phyloP scores from a whole-genome alignment of 2,113 vertebrate genomes.

The Tonatia bakeri region DNA sequence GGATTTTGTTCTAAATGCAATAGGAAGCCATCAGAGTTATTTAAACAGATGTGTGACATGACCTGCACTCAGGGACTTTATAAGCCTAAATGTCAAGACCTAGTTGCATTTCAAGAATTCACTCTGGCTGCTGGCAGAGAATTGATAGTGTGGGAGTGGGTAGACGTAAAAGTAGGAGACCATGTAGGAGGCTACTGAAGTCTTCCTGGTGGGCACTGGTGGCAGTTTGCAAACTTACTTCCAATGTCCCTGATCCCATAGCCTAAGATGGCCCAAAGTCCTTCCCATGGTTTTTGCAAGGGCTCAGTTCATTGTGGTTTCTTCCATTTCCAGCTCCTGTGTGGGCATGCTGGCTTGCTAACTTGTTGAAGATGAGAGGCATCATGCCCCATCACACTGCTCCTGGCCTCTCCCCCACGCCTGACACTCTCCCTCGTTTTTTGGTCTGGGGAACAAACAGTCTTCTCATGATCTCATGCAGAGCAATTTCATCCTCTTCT shows the following conservation, averaged over 20 bases:
- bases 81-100: neutral
- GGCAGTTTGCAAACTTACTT: neutral
- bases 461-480: neutral
- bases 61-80: neutral
- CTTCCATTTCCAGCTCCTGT: neutral
- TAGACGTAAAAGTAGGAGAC: neutral
- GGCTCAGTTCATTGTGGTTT: neutral
- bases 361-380: neutral
- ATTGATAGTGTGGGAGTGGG: neutral
- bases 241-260: neutral
- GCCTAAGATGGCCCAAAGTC: neutral
- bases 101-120: neutral
- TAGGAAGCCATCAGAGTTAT: neutral
- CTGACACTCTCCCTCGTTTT: neutral
- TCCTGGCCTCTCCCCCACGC: neutral
- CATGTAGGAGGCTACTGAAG: neutral
- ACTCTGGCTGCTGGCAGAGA: neutral
- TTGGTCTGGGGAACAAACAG: neutral
- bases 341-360: neutral
- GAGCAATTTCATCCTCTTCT: neutral
- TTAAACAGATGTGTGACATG: neutral
- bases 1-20: neutral
- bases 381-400: accelerated
- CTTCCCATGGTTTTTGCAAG: neutral
- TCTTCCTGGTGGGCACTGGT: neutral